Base-by-base conservation (phyloP, 2,113 vertebrate species). In the Setophaga kirtlandii region DNA sequence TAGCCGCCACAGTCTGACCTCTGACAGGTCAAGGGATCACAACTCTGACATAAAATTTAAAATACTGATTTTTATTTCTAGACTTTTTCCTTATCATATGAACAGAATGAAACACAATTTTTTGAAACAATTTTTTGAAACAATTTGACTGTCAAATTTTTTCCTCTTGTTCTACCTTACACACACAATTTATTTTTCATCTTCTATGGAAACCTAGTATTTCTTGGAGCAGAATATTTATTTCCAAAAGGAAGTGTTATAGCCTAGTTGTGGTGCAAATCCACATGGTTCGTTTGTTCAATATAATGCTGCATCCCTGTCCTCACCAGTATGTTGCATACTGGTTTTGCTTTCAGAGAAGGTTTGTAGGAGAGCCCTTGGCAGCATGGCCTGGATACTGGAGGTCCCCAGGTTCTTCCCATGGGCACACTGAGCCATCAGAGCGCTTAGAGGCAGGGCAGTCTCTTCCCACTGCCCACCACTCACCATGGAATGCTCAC, bases 401-500 rank as follows among this genome's bases (percentile, higher is more conserved):
- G 14, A 37, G 7, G 18, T 69, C 3, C 35, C 20, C 33, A 78
- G 31, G 7, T 5, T 4, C 42, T 50, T 86, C 33, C 17, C 53
- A 47, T 0, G 1, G 39, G 41, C 1, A 5, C 42, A 11, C 5
- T 10, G 62, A 76, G 35, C 39, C 23, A 21, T 16, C 25, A 31
- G 0, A 4, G 18, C 14, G 6, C 21, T 52, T 3, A 4, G 33
- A 80, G 58, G 27, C 53, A 47, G 42, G 19, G 35, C 39, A n/a
- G 11, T 20, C 31, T 68, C 39, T n/a, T 71, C 39, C 15, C 52
- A 53, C 14, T 11, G 1, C 24, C 41, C 23, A 35, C 23, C 11
- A 14, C 31, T 62, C n/a, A 21, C 8, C 44, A 10, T 0, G 0
- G 17, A 11, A 67, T 12, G 7, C 2, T 2, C 12, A 3, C 5